phyloP scores from a whole-genome alignment of 2,888 invertebrate genomes.

The Apocheima hispidaria region DNA sequence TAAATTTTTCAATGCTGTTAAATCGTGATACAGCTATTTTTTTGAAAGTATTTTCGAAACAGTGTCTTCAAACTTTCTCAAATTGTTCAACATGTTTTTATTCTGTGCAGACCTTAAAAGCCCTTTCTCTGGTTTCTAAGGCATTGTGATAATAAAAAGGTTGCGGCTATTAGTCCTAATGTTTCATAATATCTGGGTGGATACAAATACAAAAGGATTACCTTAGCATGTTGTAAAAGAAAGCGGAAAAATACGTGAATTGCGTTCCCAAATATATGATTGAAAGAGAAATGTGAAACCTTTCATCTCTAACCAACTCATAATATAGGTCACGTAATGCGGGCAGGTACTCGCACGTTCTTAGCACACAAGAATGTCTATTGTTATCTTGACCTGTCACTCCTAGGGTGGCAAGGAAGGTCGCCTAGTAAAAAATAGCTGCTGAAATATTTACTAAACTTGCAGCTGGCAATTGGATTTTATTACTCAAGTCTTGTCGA shows the following conservation, averaged over 20 bases:
- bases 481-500: conserved; percentile 3
- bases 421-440: conserved; percentile 33
- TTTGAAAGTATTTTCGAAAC: neutral
- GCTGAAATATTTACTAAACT: conserved; percentile 25
- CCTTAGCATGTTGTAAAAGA: conserved; percentile 28
- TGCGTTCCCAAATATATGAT: conserved; percentile 35
- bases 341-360: conserved; percentile 61
- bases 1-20: neutral
- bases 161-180: conserved; percentile 14
- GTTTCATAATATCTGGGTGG: conserved; percentile 13
- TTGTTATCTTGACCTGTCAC: conserved; percentile 53
- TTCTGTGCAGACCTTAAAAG: neutral
- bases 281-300: conserved; percentile 46
- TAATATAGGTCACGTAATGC: conserved; percentile 60
- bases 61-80: neutral
- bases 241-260: conserved; percentile 28
- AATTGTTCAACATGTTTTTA: conserved; percentile 8
- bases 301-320: conserved; percentile 36
- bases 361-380: conserved; percentile 63
- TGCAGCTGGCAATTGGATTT: conserved; percentile 12
- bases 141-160: neutral
- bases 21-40: neutral
- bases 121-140: neutral
- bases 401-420: conserved; percentile 42
- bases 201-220: conserved; percentile 22